Base-by-base conservation (phyloP, 2,888 invertebrate species). In the Macrophya annulata region DNA sequence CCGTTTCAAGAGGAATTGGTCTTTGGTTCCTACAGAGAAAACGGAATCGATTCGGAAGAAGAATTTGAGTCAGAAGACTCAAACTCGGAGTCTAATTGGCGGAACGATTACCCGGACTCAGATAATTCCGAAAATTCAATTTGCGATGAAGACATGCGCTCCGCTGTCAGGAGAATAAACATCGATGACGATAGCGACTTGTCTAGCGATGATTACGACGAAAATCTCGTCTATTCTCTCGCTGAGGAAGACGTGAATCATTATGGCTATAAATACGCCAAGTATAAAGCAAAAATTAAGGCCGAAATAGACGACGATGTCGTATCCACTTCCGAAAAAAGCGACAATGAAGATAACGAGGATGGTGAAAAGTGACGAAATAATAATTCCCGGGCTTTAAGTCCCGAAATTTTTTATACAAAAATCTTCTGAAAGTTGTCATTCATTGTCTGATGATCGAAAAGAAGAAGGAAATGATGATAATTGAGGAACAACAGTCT, bases 71-170 rank as follows among this genome's bases (percentile, higher is more conserved):
- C 95, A 43, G 96, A 96, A 87, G 97, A 97, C 91, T 97, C 97
- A 0, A 97, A 97, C 94, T 96, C 96, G 87, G 97, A 97, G 92
- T 96, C 96, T 89, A 95, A 97, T 91, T 96, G 96, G 95, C 94
- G 95, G 86, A 97, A 97, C 90, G 97, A 97, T 84, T 97, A 97
- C 92, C 97, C 97, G 0, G 96, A 96, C 90, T 95, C 95, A 0
- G 96, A 96, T 81, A 93, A 94, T 17, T 96, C 95, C 85, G 92
- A 93, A 51, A 93, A 95, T 89, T 96, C 96, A 82, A 93, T 96
- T 83, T 94, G 94, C 83, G 95, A 96, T 86, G 95, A 95, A 9
- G 96, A 96, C 87, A 96, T 97, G 93, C 92, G 95, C 59, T 91
- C 91, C 77, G 96, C 96, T 43, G 94, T 96, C 91, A 93, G 95